Conservation (phyloP, 2,888 invertebrate species). For the Unio delphinus region DNA sequence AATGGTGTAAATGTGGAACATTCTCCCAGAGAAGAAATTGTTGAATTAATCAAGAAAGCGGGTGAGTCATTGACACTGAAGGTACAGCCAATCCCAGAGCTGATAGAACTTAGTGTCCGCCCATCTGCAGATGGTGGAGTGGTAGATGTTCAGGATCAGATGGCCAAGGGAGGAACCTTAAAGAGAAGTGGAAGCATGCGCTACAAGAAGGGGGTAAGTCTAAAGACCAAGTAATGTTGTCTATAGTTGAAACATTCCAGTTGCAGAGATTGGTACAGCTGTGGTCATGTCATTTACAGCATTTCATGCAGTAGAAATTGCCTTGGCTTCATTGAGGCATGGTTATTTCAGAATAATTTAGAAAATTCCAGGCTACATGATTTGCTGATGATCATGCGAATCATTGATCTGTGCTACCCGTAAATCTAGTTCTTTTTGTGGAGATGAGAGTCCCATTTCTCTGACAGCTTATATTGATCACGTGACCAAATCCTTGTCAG, state of each 20-base stretch:
- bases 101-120: slow-evolving; percentile 89
- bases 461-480: too few species aligned
- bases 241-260: slow-evolving; percentile 2
- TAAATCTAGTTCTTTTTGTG: too few species aligned
- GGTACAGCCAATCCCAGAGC: slow-evolving; percentile 94
- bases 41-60: slow-evolving; percentile 83
- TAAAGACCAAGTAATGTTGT: neutral
- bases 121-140: slow-evolving; percentile 81
- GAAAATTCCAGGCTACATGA: too few species aligned
- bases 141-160: slow-evolving; percentile 79
- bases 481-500: too few species aligned
- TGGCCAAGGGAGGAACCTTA: slow-evolving; percentile 83
- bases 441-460: too few species aligned
- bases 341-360: too few species aligned
- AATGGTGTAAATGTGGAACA: slow-evolving; percentile 89
- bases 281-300: too few species aligned
- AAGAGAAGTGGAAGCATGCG: slow-evolving; percentile 80
- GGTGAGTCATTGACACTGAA: slow-evolving; percentile 79
- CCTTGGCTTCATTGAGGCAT: too few species aligned
- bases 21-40: slow-evolving; percentile 89
- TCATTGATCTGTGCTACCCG: too few species aligned
- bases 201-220: slow-evolving; percentile 62
- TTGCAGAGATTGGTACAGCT: neutral
- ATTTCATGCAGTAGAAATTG: too few species aligned
- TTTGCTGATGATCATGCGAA: too few species aligned